Percentiles rank a stretch among this genome's conserved stretches.
phyloP scores from a whole-genome alignment of 2,888 invertebrate genomes.

The Cosmia trapezina region DNA sequence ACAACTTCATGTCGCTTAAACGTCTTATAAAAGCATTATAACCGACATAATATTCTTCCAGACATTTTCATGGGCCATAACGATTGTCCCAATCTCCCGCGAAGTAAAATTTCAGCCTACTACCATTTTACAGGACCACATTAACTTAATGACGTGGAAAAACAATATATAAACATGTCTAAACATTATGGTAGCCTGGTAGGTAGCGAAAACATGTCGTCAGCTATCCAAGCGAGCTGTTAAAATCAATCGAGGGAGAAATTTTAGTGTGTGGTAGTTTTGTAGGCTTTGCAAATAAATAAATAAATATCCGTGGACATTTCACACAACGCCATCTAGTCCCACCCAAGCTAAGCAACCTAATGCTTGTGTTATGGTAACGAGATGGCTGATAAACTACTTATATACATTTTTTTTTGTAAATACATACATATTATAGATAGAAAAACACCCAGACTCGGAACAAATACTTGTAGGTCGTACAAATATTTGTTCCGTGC shows the following conservation, averaged over 20 bases:
- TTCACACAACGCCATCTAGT: no score
- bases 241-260: conserved; percentile 52
- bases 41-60: conserved; percentile 33
- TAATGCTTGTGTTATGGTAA: no score
- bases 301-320: no score
- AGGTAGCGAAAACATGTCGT: conserved; percentile 33
- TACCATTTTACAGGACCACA: conserved; percentile 53
- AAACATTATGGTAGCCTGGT: conserved; percentile 22
- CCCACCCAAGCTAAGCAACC: no score
- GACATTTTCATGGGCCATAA: conserved; percentile 52
- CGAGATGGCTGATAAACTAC: no score
- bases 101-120: conserved; percentile 41
- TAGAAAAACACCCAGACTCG: no score
- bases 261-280: conserved; percentile 34
- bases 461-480: no score
- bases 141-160: conserved; percentile 62
- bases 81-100: conserved; percentile 38
- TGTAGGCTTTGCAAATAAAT: not conserved
- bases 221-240: conserved; percentile 35
- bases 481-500: no score
- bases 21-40: conserved; percentile 35
- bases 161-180: conserved; percentile 56
- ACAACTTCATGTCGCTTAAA: conserved; percentile 6
- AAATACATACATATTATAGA: no score
- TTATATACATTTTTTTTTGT: no score